Percentiles rank a stretch among this genome's conserved stretches.
Evolutionary conservation across 2,113 vertebrate species (phyloP).

Genomic region (Sphyrna mokarran): DNA sequence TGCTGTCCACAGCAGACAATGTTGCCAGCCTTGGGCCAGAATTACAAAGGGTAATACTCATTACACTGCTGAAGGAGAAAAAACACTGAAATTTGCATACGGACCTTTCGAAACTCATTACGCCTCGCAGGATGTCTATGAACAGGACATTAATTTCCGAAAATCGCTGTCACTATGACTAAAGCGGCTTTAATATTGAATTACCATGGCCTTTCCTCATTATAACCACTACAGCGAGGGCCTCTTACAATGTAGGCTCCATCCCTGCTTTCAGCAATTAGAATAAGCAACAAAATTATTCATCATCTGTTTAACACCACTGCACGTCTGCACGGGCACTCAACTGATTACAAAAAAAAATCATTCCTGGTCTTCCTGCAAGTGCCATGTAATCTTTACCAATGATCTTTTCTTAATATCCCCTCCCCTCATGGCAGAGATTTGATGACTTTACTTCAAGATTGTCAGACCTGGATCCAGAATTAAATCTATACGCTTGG

Average conservation of each 20-base stretch:
- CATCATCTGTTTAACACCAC: not conserved
- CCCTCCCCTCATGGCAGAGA: not conserved
- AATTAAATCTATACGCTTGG: not conserved
- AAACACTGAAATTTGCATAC: slow-evolving; percentile 8
- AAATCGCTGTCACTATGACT: slow-evolving; percentile 17
- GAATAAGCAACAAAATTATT: slow-evolving; percentile 29
- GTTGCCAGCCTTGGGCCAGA: not conserved
- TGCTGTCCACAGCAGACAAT: not conserved
- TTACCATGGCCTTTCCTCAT: slow-evolving; percentile 14
- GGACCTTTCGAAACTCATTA: not conserved
- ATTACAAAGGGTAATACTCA: not conserved
- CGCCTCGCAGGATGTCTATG: not conserved
- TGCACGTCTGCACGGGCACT: not conserved
- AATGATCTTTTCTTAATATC: not conserved
- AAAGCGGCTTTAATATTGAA: slow-evolving; percentile 15
- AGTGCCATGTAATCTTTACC: slow-evolving; percentile 6
- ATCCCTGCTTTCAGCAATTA: not conserved
- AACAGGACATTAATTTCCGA: slow-evolving; percentile 19
- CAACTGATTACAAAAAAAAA: slow-evolving; percentile 10
- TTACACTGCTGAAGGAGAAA: not conserved
- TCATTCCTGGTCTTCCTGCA: slow-evolving; percentile 9
- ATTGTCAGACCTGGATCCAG: not conserved
- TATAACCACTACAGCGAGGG: not conserved
- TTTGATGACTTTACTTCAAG: not conserved
- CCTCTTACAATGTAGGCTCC: too few species aligned